Evolutionary conservation across 2,888 invertebrate species (phyloP).

Genomic region (Chirona hameri): DNA sequence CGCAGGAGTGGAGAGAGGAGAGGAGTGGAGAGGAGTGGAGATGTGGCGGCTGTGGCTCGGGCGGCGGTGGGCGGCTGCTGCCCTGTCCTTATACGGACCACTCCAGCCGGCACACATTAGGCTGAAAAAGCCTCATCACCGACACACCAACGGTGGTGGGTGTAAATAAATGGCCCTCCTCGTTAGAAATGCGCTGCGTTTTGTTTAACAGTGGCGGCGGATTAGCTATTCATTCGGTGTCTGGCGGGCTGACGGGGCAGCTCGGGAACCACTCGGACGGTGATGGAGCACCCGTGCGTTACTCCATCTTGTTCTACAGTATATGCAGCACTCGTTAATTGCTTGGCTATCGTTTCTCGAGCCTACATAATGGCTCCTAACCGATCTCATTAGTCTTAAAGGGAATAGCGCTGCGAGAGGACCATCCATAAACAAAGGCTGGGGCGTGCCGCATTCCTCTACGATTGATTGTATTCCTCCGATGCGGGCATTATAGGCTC

Average conservation of each 20-base stretch:
- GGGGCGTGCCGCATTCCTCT: conserved; percentile 5
- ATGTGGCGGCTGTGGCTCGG: neutral
- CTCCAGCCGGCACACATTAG: neutral
- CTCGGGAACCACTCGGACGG: neutral
- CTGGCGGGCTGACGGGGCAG: neutral
- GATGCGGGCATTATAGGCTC: conserved; percentile 13
- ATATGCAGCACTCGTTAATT: conserved; percentile 5
- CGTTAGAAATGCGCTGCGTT: neutral
- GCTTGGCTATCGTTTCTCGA: conserved; percentile 27
- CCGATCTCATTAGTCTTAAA: conserved; percentile 28
- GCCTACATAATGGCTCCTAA: conserved; percentile 25
- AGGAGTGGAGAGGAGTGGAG: neutral
- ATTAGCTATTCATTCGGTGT: neutral
- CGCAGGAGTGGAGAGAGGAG: neutral
- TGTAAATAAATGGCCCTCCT: neutral
- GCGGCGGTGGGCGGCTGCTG: neutral
- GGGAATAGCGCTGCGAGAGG: neutral
- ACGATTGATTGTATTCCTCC: conserved; percentile 24
- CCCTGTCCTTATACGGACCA: neutral
- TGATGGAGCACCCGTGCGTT: neutral
- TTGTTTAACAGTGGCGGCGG: neutral
- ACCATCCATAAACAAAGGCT: conserved; percentile 22
- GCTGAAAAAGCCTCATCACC: neutral
- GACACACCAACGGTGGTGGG: neutral
- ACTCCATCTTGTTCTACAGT: neutral